Base-by-base conservation (phyloP, 2,888 invertebrate species). In the Apamea sordens region DNA sequence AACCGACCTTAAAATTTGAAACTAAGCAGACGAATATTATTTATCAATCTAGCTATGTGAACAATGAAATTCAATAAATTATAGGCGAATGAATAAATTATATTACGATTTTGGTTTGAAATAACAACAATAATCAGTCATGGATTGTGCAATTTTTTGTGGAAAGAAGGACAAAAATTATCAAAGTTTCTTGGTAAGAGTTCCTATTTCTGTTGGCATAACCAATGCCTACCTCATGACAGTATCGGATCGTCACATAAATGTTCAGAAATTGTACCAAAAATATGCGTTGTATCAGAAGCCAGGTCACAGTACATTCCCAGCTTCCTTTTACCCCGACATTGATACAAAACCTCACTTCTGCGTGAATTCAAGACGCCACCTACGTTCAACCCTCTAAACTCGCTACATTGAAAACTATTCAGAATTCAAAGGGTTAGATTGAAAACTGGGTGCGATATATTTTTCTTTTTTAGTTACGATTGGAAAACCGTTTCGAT, bases 401-500 rank as follows among this genome's bases (percentile, higher is more conserved):
- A 82, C 73, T 77, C 47, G 79, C 76, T 70, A 73, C 76, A 85
- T 86, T 85, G 76, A 74, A 86, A 89, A 86, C 87, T 84, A 85
- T 88, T 89, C 86, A 80, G 78, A 82, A 83, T 87, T 82, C 79
- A 88, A 87, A 88, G 87, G 85, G 83, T 86, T 84, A 81, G 82
- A 88, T 89, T 88, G 90, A 87, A 90, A 90, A 82, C 86, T 84
- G 81, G 82, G 50, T 79, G 80, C 80, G 73, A 85, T 86, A 88
- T 82, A 80, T 88, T 89, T 86, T 84, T 80, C 78, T 89, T 85
- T 89, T 88, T 85, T 81, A 87, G 88, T 89, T 86, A 87, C 89
- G 84, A 86, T 86, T 88, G 87, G 86, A 88, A 88, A 89, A 87
- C 87, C 87, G 86, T 89, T 88, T 87, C 90, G 86, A 89, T 87